Percentiles rank a stretch among this genome's conserved stretches.
Conservation (phyloP, 2,113 vertebrate genomes). For the Todiramphus chloris region DNA sequence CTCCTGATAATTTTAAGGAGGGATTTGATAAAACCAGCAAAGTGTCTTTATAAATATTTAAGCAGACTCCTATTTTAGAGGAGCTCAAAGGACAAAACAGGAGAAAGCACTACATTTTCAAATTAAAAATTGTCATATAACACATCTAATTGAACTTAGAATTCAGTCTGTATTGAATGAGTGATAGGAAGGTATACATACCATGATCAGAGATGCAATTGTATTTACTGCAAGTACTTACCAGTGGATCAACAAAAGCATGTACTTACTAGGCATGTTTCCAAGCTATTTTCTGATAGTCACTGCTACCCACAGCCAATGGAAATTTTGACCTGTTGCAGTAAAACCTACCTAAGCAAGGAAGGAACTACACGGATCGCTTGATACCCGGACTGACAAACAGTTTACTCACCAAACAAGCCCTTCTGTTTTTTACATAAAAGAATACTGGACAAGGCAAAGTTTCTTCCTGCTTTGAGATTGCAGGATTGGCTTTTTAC, state of each 20-base stretch:
- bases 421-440: not conserved
- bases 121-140: not conserved
- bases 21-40: not conserved
- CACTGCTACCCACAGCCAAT: not conserved
- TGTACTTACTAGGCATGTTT: not conserved
- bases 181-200: not conserved
- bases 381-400: not conserved
- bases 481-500: not conserved
- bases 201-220: not conserved
- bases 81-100: not conserved
- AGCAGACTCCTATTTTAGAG: not conserved
- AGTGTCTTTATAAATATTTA: not conserved
- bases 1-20: not conserved
- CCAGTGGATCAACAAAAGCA: not conserved
- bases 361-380: not conserved
- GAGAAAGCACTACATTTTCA: not conserved
- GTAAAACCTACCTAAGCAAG: not conserved
- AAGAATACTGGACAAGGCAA: not conserved
- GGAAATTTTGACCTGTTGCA: not conserved
- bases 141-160: not conserved
- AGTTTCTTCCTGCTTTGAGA: not conserved
- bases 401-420: not conserved
- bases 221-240: not conserved
- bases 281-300: not conserved
- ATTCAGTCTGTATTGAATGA: not conserved